Evolutionary conservation across 2,113 vertebrate species (phyloP).

Genomic region (Calidris pygmaea): DNA sequence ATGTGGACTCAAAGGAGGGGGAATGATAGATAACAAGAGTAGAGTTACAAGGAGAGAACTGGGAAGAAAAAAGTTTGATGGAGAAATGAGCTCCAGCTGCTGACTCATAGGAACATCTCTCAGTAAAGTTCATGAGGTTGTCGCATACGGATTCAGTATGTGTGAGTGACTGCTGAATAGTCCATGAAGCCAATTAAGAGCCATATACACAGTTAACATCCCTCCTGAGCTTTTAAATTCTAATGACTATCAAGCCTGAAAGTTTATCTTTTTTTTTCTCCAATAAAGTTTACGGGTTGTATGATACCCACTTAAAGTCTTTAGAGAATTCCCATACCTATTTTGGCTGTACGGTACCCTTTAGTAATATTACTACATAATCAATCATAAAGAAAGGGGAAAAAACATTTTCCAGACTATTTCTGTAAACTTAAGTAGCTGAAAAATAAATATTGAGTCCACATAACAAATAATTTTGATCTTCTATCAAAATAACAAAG

Average conservation of each 20-base stretch:
- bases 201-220: not conserved
- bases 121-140: not conserved
- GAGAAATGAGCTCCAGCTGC: slow-evolving; percentile 15
- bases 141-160: not conserved
- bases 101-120: not conserved
- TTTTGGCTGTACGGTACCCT: not conserved
- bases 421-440: not conserved
- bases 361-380: not conserved
- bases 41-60: not conserved
- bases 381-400: not conserved
- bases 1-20: not conserved
- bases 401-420: not conserved
- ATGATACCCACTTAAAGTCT: not conserved
- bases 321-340: not conserved
- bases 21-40: not conserved
- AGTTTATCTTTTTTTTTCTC: not conserved
- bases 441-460: not conserved
- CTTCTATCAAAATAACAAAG: no score
- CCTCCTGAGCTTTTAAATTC: not conserved
- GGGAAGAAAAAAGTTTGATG: not conserved
- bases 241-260: not conserved
- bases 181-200: not conserved
- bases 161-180: not conserved
- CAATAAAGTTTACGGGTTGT: not conserved
- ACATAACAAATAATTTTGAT: not conserved